phyloP scores from a whole-genome alignment of 2,797 vertebrate genomes.

The Decapterus maruadsi region DNA sequence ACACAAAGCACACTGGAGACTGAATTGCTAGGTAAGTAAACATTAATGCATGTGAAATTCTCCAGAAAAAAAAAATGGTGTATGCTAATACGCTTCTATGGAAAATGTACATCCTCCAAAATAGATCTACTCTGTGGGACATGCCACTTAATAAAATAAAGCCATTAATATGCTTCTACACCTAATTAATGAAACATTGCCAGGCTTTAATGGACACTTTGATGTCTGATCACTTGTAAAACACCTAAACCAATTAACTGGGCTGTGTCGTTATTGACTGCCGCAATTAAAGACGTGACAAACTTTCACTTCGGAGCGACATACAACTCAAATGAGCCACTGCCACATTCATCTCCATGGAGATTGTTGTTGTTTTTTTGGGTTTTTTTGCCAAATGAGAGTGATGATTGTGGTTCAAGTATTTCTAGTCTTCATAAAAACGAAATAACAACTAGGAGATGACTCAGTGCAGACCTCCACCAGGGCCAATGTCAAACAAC shows the following conservation, averaged over 20 bases:
- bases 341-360: constrained; percentile 21
- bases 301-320: background rate
- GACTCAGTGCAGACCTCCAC: background rate
- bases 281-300: background rate
- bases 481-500: background rate
- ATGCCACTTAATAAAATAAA: background rate
- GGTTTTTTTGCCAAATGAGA: background rate
- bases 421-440: background rate
- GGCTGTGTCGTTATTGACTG: background rate
- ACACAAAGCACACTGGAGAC: background rate
- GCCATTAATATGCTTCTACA: background rate
- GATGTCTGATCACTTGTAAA: constrained; percentile 5
- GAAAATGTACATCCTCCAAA: no score
- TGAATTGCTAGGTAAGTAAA: background rate
- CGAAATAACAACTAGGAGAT: background rate
- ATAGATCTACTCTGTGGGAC: no score
- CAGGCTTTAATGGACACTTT: background rate
- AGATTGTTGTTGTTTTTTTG: background rate
- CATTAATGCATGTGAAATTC: background rate
- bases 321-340: background rate
- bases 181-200: background rate
- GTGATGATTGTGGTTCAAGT: background rate
- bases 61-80: background rate
- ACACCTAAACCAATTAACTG: constrained; percentile 2
- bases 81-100: no score